A percentile compares a stretch with the other conserved stretches of the same genome.
These are phyloP conservation scores for Agriopis marginaria DNA, from an alignment of 2,888 invertebrate species.

Conservation along the genomic window DNA sequence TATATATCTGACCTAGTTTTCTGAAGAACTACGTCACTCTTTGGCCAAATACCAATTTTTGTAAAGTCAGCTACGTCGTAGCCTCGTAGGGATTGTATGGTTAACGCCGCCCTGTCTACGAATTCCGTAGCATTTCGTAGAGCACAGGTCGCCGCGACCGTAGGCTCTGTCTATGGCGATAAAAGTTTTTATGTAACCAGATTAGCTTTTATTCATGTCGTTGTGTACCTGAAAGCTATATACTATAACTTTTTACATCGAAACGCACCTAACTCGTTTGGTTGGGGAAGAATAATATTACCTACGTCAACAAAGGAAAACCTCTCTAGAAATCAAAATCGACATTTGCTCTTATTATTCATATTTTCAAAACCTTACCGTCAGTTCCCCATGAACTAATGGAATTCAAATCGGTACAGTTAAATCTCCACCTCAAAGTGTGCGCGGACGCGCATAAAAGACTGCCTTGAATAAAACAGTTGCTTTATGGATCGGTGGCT, in stretches of 20 bases:
- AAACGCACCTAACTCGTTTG: background rate
- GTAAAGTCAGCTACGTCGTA: conserved; percentile 55
- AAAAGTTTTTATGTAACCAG: conserved; percentile 9
- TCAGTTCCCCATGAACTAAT: too few species aligned
- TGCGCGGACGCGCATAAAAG: conserved; percentile 28
- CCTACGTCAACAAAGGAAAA: conserved; percentile 13
- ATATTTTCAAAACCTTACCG: background rate
- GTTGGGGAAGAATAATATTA: conserved; percentile 1
- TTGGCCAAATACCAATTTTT: conserved; percentile 76
- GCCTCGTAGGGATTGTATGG: conserved; percentile 41
- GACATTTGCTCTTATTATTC: background rate
- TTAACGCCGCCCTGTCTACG: conserved; percentile 44
- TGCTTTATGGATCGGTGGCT: background rate
- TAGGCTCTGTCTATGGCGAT: conserved; percentile 11
- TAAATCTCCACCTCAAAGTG: background rate
- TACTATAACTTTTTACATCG: background rate
- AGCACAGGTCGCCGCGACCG: conserved; percentile 22
- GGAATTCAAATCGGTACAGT: background rate
- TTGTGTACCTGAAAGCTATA: background rate
- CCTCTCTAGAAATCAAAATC: background rate
- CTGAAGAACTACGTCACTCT: conserved; percentile 67
- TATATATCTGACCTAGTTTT: conserved; percentile 78
- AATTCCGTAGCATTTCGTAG: conserved; percentile 44
- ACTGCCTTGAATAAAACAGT: conserved; percentile 11
- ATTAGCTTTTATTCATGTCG: background rate